Evolutionary conservation across 2,113 vertebrate genomes (phyloP), one percentile per base, ranked within the genome.

Genomic region (Phrynosoma platyrhinos): DNA sequence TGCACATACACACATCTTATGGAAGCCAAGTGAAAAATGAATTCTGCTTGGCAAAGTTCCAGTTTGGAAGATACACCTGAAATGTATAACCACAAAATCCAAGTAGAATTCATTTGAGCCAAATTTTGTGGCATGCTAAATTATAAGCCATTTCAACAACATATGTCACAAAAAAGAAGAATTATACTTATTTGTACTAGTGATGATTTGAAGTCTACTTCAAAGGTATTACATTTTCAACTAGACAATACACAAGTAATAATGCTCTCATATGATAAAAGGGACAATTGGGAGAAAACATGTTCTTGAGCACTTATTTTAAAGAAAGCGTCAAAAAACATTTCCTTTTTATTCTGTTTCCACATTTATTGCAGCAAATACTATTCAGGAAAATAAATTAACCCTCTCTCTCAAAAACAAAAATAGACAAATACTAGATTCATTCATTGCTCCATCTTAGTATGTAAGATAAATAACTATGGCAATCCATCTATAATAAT

Each of bases 101-200:
- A 40, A 53, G 40, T 84, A 23, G 21, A 12, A 84, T 55, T 2
- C 10, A 71, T 5, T 81, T 66, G 36, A 64, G 23, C 2, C 79
- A 82, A 32, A 83, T 10, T 47, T 27, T n/a, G 16, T 47, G n/a
- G n/a, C 52, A 74, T 55, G 18, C 47, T n/a, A 21, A 72, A 23
- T 68, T 68, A 20, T 30, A 72, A 72, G 27, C 42, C 27, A 1
- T 58, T 40, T 64, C 13, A 36, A 23, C 12, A 5, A 81, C 27
- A 25, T 27, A 69, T n/a, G 1, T 53, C 21, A 69, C 47, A 55
- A 77, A 62, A 4, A 42, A 42, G 23, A n/a, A 79, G 8, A 83
- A n/a, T 32, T 27, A 47, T 18, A 27, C 0, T 0, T 16, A 88
- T 27, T 0, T 9, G 2, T 2, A 1, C 0, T 83, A 10, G 1